Evolutionary conservation across 2,888 invertebrate species (phyloP), one percentile per base, ranked within the genome.

Genomic region (Thumatha senex): DNA sequence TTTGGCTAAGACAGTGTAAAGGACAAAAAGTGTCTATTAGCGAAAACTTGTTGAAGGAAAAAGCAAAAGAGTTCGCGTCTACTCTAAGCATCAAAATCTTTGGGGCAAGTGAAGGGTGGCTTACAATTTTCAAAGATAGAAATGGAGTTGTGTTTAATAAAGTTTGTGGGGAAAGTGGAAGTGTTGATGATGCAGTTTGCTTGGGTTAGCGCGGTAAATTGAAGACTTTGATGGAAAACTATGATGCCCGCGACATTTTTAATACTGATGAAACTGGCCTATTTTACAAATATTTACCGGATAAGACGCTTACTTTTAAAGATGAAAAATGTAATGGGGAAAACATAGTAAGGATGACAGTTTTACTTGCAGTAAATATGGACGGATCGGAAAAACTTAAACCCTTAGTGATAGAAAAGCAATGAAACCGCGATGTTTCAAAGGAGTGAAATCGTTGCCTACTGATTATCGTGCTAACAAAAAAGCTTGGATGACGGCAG

Each of bases 1-100:
- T 51, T 54, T 58, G 56, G 61, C 58, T 61, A 58, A 58, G 47
- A 57, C 53, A 63, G 57, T 60, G 61, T 61, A 58, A 60, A 63
- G 60, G 55, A 58, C 53, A 56, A 51, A 24, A n/a, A 58, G 52
- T 29, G 43, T 44, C 45, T 53, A 48, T 57, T 48, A 50, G 50
- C 40, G 50, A 54, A 49, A 51, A 51, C 51, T 48, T 57, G 46
- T 46, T 57, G 33, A 48, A 54, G 48, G 54, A 56, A 54, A 48
- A 54, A 54, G 51, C 54, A 51, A 48, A 46, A 50, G 53, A 50
- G 47, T 53, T 56, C 46, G 47, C 45, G 40, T 44, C 43, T 50
- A 44, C 47, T 54, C 50, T 54, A 40, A 51, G 45, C 14, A 54
- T 55, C 48, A 47, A 51, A 51, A 47, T 52, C 39, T 46, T 43